Base-by-base conservation (phyloP, 1,140 invertebrate genomes). In the Magallana gigas region DNA sequence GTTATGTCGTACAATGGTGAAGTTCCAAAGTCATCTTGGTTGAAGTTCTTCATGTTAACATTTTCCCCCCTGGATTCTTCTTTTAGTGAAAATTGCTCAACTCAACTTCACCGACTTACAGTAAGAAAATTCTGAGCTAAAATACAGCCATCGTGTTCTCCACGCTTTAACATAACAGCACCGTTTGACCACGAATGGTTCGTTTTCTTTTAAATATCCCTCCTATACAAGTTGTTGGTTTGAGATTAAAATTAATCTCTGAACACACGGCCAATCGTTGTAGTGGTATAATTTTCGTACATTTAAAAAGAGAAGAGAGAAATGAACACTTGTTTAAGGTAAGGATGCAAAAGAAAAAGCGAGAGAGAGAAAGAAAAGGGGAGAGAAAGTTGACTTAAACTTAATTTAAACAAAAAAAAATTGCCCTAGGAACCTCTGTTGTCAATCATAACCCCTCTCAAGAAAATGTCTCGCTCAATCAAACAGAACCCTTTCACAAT, bases 221-320 rank as follows among this genome's bases (percentile, higher is more conserved):
- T 29, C 68, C 68, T 76, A 76, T 18, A 76, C 23, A 11, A 76
- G 12, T 76, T 76, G 23, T 29, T 76, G 23, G 68, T 76, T 29
- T 76, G 68, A 18, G 68, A 76, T 76, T 76, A 76, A 76, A 76
- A 76, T 29, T 76, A 76, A 76, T 76, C 68, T 76, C 68, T 11
- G 23, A 18, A 29, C 23, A 29, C 68, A 76, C 68, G 36, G 29
- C 68, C 68, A 76, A 76, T 76, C 68, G 68, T 29, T 36, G 68
- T 12, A 29, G 68, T 76, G 36, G 36, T 48, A 48, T 48, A 48
- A 48, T 48, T 76, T 12, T 29, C 11, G 11, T 76, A 76, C 68
- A 29, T 76, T 76, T 76, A 12, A 18, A 29, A 36, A 29, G 12
- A 76, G 68, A 71, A 71, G 11, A 29, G 11, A 48, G 36, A 48